Percentiles rank a stretch among this genome's conserved stretches.
Conservation (phyloP, 2,888 invertebrate species). For the Ichneumoninae sp. region DNA sequence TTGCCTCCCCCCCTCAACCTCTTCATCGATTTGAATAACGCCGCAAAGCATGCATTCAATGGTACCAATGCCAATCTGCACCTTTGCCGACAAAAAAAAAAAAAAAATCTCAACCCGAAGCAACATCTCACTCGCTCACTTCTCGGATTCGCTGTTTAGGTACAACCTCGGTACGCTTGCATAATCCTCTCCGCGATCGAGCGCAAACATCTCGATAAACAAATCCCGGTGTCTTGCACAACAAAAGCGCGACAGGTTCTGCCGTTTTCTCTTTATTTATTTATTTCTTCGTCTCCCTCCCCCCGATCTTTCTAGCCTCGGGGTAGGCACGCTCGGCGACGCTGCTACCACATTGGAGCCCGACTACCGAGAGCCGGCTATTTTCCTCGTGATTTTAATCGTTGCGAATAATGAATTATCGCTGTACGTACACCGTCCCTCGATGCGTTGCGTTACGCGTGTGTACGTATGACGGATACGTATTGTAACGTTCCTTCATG, state of each 20-base stretch:
- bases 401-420: conserved; percentile 81
- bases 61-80: background rate
- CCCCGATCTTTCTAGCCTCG: background rate
- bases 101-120: background rate
- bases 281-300: background rate
- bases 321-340: conserved; percentile 22
- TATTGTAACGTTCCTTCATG: conserved; percentile 2
- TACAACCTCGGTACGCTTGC: background rate
- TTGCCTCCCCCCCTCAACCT: no score
- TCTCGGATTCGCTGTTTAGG: background rate
- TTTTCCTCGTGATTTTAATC: conserved; percentile 77
- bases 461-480: conserved; percentile 1
- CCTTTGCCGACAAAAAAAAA: no score
- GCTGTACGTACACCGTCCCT: conserved; percentile 67
- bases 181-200: background rate
- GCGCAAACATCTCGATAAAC: conserved; percentile 15
- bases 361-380: conserved; percentile 26
- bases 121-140: background rate
- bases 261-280: conserved; percentile 7
- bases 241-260: background rate
- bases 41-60: background rate
- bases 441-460: background rate
- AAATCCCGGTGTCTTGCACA: conserved; percentile 9
- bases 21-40: background rate
- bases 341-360: conserved; percentile 5